A percentile compares a stretch with the other conserved stretches of the same genome.
Conservation (phyloP, 2,888 invertebrate genomes). For the Epistrophella euchroma region DNA sequence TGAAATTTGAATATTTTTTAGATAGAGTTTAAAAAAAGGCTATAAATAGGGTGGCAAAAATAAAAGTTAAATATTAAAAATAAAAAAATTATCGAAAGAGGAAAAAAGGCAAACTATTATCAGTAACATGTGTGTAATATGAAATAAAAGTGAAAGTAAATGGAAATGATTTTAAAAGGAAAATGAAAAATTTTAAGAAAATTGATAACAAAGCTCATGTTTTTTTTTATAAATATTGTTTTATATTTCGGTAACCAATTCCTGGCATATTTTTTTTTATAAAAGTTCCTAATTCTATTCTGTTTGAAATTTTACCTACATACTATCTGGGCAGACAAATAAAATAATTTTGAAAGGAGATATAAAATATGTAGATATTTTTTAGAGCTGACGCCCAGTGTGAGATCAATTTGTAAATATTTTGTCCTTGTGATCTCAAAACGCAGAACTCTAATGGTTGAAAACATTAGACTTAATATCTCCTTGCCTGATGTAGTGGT, state of each 20-base stretch:
- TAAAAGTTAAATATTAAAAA: conserved; percentile 19
- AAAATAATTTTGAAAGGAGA: not conserved
- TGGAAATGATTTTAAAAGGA: conserved; percentile 22
- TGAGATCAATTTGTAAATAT: conserved; percentile 24
- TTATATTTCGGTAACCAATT: conserved; percentile 37
- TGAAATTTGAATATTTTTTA: conserved; percentile 72
- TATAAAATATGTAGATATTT: not conserved
- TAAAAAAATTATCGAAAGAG: conserved; percentile 16
- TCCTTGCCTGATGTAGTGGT: conserved; percentile 20
- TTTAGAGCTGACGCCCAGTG: conserved; percentile 15
- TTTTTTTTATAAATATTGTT: conserved; percentile 4
- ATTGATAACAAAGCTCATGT: not conserved
- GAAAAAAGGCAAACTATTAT: conserved; percentile 60
- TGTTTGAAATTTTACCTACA: conserved; percentile 5
- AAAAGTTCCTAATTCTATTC: conserved; percentile 35
- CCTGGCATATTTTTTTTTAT: conserved; percentile 36
- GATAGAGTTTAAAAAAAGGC: conserved; percentile 75
- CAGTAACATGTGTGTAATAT: conserved; percentile 54
- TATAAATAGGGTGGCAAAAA: conserved; percentile 60
- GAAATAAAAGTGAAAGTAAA: conserved; percentile 24
- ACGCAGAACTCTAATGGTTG: conserved; percentile 14
- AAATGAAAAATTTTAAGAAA: conserved; percentile 23
- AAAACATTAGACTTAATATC: not conserved
- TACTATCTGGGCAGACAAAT: not conserved
- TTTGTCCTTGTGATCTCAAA: conserved; percentile 26